Evolutionary conservation across 2,113 vertebrate species (phyloP).

Genomic region (Urocynchramus pylzowi): DNA sequence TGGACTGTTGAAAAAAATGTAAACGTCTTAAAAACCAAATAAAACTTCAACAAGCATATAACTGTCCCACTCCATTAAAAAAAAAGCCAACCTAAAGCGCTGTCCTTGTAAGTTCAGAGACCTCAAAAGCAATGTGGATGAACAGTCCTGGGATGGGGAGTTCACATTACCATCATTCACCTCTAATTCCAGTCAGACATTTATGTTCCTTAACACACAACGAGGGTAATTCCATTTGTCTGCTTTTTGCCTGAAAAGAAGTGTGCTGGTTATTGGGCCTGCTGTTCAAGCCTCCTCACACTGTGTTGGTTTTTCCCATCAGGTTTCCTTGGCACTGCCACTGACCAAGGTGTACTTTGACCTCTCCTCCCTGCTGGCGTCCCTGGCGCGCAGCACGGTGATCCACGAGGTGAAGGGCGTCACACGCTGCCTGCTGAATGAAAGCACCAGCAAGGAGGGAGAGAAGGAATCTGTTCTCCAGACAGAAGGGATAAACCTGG

Average conservation of each 20-base stretch:
- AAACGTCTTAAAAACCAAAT: neutral
- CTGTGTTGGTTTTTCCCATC: neutral
- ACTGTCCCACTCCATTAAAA: neutral
- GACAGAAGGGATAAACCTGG: slow-evolving; percentile 93
- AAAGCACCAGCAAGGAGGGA: slow-evolving; percentile 71
- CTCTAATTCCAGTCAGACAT: neutral
- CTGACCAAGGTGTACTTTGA: slow-evolving; percentile 89
- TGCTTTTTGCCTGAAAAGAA: neutral
- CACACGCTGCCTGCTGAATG: slow-evolving; percentile 86
- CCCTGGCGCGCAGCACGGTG: slow-evolving; percentile 78
- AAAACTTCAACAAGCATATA: neutral
- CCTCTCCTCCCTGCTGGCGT: slow-evolving; percentile 80
- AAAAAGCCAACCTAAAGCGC: neutral
- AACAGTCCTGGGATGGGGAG: neutral
- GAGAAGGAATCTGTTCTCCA: slow-evolving; percentile 80
- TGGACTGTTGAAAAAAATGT: neutral
- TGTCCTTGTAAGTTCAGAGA: neutral
- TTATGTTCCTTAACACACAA: neutral
- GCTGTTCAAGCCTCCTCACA: neutral
- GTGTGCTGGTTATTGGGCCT: neutral
- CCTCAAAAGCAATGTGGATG: neutral
- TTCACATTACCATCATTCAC: neutral
- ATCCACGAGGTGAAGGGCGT: slow-evolving; percentile 88
- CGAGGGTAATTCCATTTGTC: neutral
- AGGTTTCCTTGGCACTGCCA: slow-evolving; percentile 84